phyloP scores from a whole-genome alignment of 2,888 invertebrate genomes.

The Antheraea assamensis region DNA sequence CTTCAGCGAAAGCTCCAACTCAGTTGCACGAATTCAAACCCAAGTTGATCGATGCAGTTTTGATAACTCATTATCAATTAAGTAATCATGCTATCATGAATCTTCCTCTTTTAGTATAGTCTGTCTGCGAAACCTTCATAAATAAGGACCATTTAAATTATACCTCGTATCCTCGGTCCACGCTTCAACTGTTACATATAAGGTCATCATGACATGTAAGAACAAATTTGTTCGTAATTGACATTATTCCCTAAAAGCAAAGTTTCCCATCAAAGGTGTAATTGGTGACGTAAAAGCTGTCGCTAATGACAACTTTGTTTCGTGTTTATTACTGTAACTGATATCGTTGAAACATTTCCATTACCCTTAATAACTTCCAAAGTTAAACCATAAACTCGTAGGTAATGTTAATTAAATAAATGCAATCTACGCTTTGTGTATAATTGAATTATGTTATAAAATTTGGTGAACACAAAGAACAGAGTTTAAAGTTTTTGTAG shows the following conservation, averaged over 20 bases:
- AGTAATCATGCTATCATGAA: too few relatives aligned
- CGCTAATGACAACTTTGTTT: conserved; percentile 2
- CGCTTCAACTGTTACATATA: not conserved
- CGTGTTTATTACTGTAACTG: conserved; percentile 3
- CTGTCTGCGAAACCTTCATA: not conserved
- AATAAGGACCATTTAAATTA: not conserved
- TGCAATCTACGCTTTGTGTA: not conserved
- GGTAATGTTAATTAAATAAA: conserved; percentile 8
- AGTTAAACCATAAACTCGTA: not conserved
- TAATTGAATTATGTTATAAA: not conserved
- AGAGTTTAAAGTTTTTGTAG: not conserved
- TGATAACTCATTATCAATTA: too few relatives aligned
- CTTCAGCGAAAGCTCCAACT: too few relatives aligned
- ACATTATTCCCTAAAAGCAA: not conserved
- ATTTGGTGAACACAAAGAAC: not conserved
- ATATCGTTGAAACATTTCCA: conserved; percentile 13
- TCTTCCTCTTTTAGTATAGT: not conserved
- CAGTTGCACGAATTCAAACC: too few relatives aligned
- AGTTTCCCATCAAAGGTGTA: conserved; percentile 8
- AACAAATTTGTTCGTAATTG: not conserved
- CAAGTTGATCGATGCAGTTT: too few relatives aligned
- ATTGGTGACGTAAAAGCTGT: not conserved
- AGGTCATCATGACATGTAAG: not conserved
- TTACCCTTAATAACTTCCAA: conserved; percentile 7
- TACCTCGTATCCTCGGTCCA: not conserved